phyloP scores from a whole-genome alignment of 2,113 vertebrate species.

The Nycticryphes semicollaris region DNA sequence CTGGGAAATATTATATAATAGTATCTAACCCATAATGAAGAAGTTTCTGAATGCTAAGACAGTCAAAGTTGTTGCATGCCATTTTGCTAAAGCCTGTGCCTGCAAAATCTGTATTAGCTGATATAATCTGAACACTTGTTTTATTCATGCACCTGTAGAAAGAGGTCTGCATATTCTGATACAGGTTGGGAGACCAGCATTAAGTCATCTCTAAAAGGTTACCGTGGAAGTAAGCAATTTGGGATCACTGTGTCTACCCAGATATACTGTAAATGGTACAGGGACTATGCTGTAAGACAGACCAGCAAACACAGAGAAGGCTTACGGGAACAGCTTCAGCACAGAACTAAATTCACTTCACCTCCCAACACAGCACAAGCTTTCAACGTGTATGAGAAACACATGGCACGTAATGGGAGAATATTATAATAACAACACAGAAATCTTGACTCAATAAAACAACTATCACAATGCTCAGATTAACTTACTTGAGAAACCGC shows the following conservation, averaged over 20 bases:
- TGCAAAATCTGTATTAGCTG: background rate
- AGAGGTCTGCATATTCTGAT: too few species aligned
- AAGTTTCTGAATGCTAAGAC: background rate
- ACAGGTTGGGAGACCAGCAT: background rate
- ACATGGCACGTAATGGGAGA: background rate
- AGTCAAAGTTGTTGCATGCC: background rate
- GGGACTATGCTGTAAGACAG: background rate
- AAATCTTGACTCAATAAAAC: background rate
- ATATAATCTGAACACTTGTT: background rate
- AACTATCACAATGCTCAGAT: background rate
- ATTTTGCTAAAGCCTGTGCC: background rate
- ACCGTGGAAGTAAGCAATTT: background rate
- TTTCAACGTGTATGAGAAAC: background rate
- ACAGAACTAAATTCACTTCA: background rate
- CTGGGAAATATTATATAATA: background rate
- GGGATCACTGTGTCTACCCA: background rate
- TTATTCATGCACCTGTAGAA: background rate
- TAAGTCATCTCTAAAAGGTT: background rate
- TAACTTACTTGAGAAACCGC: background rate
- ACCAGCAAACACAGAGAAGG: background rate
- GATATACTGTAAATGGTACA: background rate
- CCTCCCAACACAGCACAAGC: background rate
- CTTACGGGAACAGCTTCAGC: background rate
- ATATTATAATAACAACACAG: background rate
- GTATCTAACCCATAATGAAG: background rate